phyloP scores from a whole-genome alignment of 2,888 invertebrate species.

The Sisyra nigra region DNA sequence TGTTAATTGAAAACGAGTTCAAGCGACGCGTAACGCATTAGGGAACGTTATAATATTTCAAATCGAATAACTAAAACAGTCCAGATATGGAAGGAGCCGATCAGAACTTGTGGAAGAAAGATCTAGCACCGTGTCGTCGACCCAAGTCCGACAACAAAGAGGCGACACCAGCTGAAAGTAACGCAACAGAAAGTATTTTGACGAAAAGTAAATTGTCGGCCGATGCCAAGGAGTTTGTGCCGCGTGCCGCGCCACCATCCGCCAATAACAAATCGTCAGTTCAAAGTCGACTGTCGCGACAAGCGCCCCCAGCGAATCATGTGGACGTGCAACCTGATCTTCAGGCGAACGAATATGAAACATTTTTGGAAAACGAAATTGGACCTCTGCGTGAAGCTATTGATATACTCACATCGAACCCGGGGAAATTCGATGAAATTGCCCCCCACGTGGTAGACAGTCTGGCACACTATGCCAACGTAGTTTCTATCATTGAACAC shows the following conservation, averaged over 20 bases:
- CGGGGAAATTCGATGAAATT: constrained; percentile 58
- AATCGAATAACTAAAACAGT: no score
- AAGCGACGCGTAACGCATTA: no score
- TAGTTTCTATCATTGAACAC: constrained; percentile 40
- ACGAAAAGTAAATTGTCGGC: constrained; percentile 28
- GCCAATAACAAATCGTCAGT: constrained; percentile 2
- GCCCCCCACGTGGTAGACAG: constrained; percentile 53
- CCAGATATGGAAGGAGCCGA: no score
- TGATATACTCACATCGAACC: constrained; percentile 58
- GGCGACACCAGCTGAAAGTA: neutral
- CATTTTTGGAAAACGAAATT: constrained; percentile 25
- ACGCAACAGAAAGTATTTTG: neutral
- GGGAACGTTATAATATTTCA: no score
- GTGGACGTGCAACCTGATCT: neutral
- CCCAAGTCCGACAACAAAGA: no score
- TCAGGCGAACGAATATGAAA: neutral
- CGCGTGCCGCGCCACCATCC: constrained; percentile 16
- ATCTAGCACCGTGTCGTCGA: no score
- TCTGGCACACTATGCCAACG: constrained; percentile 46
- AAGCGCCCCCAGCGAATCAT: neutral
- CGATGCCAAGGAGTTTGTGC: constrained; percentile 44
- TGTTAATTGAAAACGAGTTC: no score
- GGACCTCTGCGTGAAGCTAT: constrained; percentile 51
- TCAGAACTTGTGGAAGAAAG: no score
- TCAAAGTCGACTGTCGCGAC: constrained; percentile 3